These are phyloP conservation scores for Galleria mellonella DNA, from an alignment of 1,140 invertebrate species.

Conservation along the genomic window DNA sequence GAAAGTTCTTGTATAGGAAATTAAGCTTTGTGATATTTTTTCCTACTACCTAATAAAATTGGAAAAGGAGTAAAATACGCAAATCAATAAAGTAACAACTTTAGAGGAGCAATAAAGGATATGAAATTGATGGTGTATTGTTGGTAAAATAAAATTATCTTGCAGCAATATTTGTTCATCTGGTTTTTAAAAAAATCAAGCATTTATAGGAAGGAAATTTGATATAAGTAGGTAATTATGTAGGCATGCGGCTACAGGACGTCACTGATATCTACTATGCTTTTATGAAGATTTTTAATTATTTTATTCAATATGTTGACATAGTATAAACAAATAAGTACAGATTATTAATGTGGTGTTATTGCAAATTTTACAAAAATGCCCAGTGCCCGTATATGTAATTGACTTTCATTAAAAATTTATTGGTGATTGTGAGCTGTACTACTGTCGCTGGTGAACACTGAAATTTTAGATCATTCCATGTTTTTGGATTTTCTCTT, in stretches of 20 bases:
- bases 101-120: constrained; percentile 24
- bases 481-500: constrained; percentile 34
- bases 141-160: constrained; percentile 6
- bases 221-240: constrained; percentile 13
- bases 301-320: no score
- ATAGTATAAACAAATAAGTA: no score
- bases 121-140: constrained; percentile 18
- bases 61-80: neutral
- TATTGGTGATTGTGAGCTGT: constrained; percentile 17
- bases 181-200: constrained; percentile 14
- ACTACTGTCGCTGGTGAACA: constrained; percentile 22
- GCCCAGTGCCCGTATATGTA: constrained; percentile 38
- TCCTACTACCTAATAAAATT: constrained; percentile 10
- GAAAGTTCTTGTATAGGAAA: constrained; percentile 8
- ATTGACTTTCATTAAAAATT: constrained; percentile 31
- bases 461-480: constrained; percentile 50
- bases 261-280: constrained; percentile 7
- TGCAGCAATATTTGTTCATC: constrained; percentile 22
- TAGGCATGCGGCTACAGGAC: constrained; percentile 31
- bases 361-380: constrained; percentile 10
- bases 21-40: constrained; percentile 21
- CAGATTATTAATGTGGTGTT: constrained; percentile 19
- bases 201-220: constrained; percentile 9
- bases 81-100: constrained; percentile 7
- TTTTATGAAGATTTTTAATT: neutral